Percentiles rank a stretch among this genome's conserved stretches.
Conservation (phyloP, 2,888 invertebrate species). For the Zootermopsis nevadensis region DNA sequence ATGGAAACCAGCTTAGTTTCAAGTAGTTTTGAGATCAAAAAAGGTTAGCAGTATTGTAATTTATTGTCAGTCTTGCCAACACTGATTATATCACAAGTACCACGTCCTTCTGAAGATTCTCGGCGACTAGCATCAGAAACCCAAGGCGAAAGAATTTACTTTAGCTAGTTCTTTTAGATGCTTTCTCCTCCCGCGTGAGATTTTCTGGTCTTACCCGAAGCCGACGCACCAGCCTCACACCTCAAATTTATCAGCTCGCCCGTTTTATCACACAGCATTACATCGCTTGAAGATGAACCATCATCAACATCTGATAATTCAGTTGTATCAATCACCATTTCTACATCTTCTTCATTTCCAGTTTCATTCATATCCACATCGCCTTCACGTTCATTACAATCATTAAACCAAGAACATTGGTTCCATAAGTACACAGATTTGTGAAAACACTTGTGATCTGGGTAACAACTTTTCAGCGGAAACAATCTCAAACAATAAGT, state of each 20-base stretch:
- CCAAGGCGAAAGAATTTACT: background rate
- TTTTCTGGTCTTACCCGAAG: background rate
- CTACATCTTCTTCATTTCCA: background rate
- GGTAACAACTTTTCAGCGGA: background rate
- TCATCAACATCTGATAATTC: background rate
- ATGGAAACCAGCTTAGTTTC: too few relatives aligned
- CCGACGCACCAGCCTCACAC: background rate
- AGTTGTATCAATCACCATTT: background rate
- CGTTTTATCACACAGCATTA: background rate
- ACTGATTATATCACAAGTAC: too few relatives aligned
- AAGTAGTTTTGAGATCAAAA: too few relatives aligned
- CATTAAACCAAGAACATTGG: too few relatives aligned
- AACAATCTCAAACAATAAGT: background rate
- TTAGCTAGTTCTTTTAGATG: background rate
- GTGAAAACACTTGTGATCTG: background rate
- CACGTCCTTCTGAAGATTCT: too few relatives aligned
- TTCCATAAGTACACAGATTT: background rate
- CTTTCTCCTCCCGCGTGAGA: background rate
- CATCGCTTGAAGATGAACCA: background rate
- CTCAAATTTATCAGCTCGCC: background rate
- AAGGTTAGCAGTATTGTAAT: too few relatives aligned
- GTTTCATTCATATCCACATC: background rate
- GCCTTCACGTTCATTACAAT: too few relatives aligned
- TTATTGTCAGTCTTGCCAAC: too few relatives aligned
- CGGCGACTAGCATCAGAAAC: too few relatives aligned